Evolutionary conservation across 2,797 vertebrate genomes (phyloP).

Genomic region (Chelon auratus): DNA sequence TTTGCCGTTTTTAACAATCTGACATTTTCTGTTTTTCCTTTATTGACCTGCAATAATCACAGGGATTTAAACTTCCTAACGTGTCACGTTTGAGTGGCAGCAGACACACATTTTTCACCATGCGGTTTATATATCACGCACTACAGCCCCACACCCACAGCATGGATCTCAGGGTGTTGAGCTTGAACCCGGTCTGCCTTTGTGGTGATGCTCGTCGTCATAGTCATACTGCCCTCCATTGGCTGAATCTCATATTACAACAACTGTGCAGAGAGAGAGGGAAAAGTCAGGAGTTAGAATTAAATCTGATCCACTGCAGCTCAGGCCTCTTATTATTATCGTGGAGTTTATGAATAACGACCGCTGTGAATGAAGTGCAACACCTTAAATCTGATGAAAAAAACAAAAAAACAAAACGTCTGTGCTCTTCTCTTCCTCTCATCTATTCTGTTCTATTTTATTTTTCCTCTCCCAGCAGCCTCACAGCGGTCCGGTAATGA

Average conservation of each 20-base stretch:
- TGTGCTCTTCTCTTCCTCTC: too few relatives aligned
- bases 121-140: conserved; percentile 54
- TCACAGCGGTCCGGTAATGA: too few relatives aligned
- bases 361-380: too few relatives aligned
- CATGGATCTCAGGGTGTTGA: conserved; percentile 50
- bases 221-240: conserved; percentile 87
- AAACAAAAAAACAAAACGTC: too few relatives aligned
- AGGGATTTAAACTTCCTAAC: conserved; percentile 10
- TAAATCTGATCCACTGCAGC: conserved; percentile 35
- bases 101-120: conserved; percentile 46
- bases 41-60: conserved; percentile 10
- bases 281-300: conserved; percentile 9
- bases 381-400: too few relatives aligned
- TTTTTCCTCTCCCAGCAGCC: too few relatives aligned
- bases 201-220: conserved; percentile 62
- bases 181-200: conserved; percentile 40
- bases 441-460: too few relatives aligned
- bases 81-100: conserved; percentile 47
- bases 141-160: conserved; percentile 51
- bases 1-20: background rate
- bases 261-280: background rate
- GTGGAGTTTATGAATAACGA: conserved; percentile 14
- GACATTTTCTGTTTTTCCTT: background rate
- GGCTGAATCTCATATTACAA: conserved; percentile 72
- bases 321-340: conserved; percentile 31